Conservation (phyloP, 2,113 vertebrate genomes). For the Atrichornis clamosus region DNA sequence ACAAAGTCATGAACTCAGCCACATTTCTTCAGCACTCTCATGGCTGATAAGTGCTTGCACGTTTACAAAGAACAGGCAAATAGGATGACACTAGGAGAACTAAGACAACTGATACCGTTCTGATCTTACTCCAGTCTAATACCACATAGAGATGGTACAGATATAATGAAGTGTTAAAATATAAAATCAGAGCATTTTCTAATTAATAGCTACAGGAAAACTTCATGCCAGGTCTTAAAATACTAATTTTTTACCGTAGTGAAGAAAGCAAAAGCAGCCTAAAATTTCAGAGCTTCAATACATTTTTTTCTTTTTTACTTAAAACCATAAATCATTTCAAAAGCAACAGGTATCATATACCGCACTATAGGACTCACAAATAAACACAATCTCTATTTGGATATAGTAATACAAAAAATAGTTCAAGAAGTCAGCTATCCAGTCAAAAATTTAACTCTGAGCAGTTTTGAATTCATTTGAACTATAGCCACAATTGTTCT, state of each 20-base stretch:
- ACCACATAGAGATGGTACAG: not conserved
- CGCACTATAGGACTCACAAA: not conserved
- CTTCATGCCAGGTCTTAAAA: not conserved
- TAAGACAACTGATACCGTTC: not conserved
- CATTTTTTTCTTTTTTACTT: not conserved
- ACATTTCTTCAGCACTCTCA: not conserved
- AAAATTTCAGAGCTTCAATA: not conserved
- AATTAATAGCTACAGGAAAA: not conserved
- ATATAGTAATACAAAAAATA: not conserved
- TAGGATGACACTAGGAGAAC: not conserved
- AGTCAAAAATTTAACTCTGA: not conserved
- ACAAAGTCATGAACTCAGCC: not conserved
- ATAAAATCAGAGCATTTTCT: not conserved
- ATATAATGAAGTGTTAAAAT: not conserved
- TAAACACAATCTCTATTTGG: not conserved
- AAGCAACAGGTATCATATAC: not conserved
- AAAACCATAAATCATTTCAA: not conserved
- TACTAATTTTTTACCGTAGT: not conserved
- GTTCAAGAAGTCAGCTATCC: not conserved
- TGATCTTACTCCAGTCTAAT: not conserved
- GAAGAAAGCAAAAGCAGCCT: not conserved
- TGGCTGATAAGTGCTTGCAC: not conserved
- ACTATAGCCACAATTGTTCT: not conserved
- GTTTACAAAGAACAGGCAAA: not conserved
- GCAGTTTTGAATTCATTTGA: not conserved